These are phyloP conservation scores for Antechinus flavipes DNA, from an alignment of 2,113 vertebrate genomes.

Conservation along the genomic window DNA sequence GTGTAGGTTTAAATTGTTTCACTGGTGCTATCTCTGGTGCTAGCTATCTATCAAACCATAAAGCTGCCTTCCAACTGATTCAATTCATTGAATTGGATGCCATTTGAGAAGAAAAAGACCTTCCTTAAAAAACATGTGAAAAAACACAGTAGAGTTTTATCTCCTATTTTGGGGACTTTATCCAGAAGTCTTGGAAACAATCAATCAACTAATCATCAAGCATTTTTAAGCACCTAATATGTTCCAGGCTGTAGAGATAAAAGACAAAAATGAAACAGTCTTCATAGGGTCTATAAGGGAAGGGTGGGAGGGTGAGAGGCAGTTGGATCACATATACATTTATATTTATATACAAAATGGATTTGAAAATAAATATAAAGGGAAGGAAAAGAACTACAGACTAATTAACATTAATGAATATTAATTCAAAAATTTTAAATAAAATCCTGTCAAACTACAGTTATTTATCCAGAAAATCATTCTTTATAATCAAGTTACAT, in stretches of 20 bases:
- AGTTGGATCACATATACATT: neutral
- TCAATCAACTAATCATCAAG: neutral
- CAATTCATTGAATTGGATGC: neutral
- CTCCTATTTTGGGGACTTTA: neutral
- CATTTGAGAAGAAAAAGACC: neutral
- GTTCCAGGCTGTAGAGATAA: neutral
- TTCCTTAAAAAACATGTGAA: neutral
- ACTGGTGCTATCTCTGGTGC: neutral
- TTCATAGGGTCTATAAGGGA: neutral
- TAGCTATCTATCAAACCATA: neutral
- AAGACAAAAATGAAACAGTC: neutral
- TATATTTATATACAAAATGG: neutral
- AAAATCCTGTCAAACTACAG: neutral
- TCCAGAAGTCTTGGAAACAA: neutral
- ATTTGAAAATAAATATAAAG: neutral
- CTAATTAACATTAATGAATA: neutral
- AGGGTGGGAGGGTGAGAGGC: neutral
- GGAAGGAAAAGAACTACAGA: neutral
- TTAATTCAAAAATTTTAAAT: neutral
- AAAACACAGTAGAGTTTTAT: neutral
- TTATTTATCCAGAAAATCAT: neutral
- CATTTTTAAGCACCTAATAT: neutral
- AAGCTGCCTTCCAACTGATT: neutral
- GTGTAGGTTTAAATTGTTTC: neutral
- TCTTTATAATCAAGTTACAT: neutral